Percentiles rank a stretch among this genome's conserved stretches.
Conservation (phyloP, 2,113 vertebrate genomes). For the Balaeniceps rex region DNA sequence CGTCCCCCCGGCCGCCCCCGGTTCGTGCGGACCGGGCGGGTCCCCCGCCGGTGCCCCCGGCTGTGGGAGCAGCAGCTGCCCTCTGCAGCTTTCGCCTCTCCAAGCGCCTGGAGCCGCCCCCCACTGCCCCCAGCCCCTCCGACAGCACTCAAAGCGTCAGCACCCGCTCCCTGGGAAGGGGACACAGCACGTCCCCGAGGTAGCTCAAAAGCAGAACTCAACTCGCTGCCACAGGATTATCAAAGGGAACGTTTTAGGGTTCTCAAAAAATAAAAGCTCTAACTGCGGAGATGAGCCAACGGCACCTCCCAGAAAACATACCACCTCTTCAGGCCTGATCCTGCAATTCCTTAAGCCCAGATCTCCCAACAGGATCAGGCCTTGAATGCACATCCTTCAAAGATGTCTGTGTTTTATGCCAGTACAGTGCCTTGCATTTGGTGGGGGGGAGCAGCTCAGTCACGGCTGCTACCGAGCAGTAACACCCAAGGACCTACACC, state of each 20-base stretch:
- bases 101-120: not conserved
- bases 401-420: not conserved
- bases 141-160: not conserved
- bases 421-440: not conserved
- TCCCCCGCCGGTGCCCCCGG: not conserved
- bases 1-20: not conserved
- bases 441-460: not conserved
- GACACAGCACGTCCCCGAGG: rapidly evolving
- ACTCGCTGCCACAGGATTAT: not conserved
- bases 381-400: not conserved
- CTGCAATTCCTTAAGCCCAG: not conserved
- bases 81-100: not conserved
- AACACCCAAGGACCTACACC: conserved; percentile 17
- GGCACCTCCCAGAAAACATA: not conserved
- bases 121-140: not conserved
- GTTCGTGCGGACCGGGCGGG: not conserved
- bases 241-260: not conserved
- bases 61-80: not conserved
- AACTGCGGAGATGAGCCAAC: not conserved
- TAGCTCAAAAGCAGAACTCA: not conserved
- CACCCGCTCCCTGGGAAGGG: not conserved
- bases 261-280: not conserved
- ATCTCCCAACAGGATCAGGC: not conserved
- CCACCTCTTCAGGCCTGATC: not conserved
- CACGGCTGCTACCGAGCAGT: not conserved